A percentile compares a stretch with the other conserved stretches of the same genome.
Conservation (phyloP, 2,113 vertebrate genomes). For the Sturnira hondurensis region DNA sequence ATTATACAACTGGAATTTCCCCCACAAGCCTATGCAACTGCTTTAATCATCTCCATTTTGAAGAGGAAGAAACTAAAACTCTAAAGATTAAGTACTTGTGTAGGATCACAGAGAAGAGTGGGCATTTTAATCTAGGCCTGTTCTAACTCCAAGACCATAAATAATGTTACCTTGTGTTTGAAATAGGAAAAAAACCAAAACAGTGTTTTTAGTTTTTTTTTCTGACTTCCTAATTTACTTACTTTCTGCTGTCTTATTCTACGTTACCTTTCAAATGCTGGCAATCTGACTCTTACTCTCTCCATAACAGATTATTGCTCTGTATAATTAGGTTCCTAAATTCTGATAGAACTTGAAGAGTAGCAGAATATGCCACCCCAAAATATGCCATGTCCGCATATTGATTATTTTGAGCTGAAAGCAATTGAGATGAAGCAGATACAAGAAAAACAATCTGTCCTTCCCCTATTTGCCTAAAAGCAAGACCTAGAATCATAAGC, state of each 20-base stretch:
- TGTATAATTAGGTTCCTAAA: not conserved
- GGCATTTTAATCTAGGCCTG: not conserved
- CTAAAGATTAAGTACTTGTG: not conserved
- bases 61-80: not conserved
- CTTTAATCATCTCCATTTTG: not conserved
- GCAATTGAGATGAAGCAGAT: not conserved
- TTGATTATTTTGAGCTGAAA: not conserved
- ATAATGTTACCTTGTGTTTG: not conserved
- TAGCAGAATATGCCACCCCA: not conserved
- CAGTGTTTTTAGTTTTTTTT: not conserved
- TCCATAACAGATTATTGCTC: not conserved
- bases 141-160: not conserved
- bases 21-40: not conserved
- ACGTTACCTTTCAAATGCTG: not conserved
- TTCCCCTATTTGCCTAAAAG: not conserved
- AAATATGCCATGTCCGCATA: not conserved
- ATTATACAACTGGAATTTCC: not conserved
- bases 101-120: not conserved
- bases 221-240: not conserved
- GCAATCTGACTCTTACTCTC: not conserved
- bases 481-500: not conserved
- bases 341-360: constrained; percentile 22
- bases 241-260: not conserved
- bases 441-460: not conserved
- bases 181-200: not conserved